These are phyloP conservation scores for Arenaria interpres DNA, from an alignment of 2,113 vertebrate species.

Conservation along the genomic window DNA sequence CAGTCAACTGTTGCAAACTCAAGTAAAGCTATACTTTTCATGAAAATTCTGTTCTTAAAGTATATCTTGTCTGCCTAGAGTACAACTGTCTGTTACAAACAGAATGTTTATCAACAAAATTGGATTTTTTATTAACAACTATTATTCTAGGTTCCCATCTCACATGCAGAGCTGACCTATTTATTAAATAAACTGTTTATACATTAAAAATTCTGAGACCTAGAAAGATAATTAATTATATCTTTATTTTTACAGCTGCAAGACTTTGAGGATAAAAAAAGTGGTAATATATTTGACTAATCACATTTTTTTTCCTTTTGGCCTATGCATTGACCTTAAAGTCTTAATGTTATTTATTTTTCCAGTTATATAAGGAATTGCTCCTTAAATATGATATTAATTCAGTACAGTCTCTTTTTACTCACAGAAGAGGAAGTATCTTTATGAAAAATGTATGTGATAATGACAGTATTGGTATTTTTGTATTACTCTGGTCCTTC, in stretches of 20 bases:
- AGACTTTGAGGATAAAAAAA: not conserved
- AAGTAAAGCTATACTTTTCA: slow-evolving; percentile 13
- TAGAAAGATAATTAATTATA: slow-evolving; percentile 8
- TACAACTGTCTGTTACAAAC: not conserved
- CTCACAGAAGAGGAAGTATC: not conserved
- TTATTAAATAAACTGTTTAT: not conserved
- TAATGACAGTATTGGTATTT: not conserved
- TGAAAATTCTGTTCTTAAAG: not conserved
- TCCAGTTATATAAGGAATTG: not conserved
- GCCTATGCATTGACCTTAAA: not conserved
- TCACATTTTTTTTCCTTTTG: not conserved
- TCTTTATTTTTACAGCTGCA: slow-evolving; percentile 32
- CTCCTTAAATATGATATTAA: not conserved
- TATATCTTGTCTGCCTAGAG: not conserved
- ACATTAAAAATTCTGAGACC: not conserved
- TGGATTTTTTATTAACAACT: not conserved
- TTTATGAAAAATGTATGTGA: not conserved
- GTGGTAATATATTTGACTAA: not conserved
- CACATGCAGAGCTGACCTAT: not conserved
- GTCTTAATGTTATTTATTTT: not conserved
- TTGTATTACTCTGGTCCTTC: not conserved
- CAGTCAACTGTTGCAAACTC: not conserved
- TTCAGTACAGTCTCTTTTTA: not conserved
- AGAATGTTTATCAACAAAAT: not conserved
- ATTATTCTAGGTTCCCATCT: not conserved